These are phyloP conservation scores for Scopus umbretta DNA, from an alignment of 2,113 vertebrate genomes.

Conservation along the genomic window DNA sequence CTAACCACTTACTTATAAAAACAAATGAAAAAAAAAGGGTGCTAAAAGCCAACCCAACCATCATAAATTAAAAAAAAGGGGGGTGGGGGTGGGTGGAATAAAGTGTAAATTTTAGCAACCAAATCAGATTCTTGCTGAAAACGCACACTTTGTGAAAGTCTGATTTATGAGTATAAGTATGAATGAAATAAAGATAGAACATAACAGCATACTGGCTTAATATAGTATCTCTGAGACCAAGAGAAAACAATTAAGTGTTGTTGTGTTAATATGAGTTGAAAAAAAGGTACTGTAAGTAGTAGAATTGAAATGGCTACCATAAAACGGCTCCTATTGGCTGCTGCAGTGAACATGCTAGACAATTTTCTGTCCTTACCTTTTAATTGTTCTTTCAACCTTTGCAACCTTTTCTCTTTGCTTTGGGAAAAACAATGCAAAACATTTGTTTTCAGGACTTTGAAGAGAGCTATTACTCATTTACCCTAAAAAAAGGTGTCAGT, in stretches of 20 bases:
- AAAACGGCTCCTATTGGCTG: background rate
- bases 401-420: background rate
- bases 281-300: background rate
- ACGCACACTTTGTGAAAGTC: background rate
- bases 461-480: background rate
- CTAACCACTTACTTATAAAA: background rate
- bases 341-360: background rate
- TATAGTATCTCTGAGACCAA: background rate
- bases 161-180: background rate
- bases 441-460: constrained; percentile 18
- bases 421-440: constrained; percentile 22
- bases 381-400: constrained; percentile 18
- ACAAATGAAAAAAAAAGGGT: background rate
- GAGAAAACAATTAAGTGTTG: background rate
- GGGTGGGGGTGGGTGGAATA: accelerated
- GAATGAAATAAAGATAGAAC: background rate
- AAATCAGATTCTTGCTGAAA: background rate
- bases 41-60: background rate
- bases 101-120: background rate
- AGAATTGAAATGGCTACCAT: background rate
- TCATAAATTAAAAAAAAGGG: too few relatives aligned
- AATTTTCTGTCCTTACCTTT: constrained; percentile 23
- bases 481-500: background rate
- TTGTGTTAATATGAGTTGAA: background rate
- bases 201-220: background rate